Evolutionary conservation across 2,888 invertebrate genomes (phyloP).

Genomic region (Ecdyonurus torrentis): DNA sequence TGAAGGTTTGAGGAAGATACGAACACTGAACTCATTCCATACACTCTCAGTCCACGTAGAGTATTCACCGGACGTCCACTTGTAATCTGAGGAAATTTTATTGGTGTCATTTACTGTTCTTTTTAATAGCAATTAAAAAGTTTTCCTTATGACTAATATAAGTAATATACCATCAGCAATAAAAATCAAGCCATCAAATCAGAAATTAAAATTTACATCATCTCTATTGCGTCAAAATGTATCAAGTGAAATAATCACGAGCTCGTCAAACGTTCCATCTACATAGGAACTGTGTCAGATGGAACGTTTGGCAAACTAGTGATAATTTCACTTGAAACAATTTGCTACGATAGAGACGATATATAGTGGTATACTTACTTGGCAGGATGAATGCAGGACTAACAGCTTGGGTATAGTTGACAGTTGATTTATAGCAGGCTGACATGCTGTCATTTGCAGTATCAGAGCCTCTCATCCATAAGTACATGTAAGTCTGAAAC

Average conservation of each 20-base stretch:
- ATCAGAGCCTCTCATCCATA: conserved; percentile 41
- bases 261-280: too few relatives aligned
- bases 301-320: too few relatives aligned
- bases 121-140: too few relatives aligned
- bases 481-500: conserved; percentile 23
- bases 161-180: too few relatives aligned
- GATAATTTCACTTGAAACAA: too few relatives aligned
- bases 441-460: conserved; percentile 39
- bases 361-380: conserved; percentile 30
- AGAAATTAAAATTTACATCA: background rate
- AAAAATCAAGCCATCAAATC: too few relatives aligned
- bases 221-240: too few relatives aligned
- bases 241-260: too few relatives aligned
- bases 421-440: conserved; percentile 51
- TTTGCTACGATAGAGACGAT: too few relatives aligned
- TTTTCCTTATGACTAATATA: too few relatives aligned
- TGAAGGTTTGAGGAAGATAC: conserved; percentile 61
- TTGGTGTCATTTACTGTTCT: background rate
- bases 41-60: conserved; percentile 84
- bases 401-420: conserved; percentile 53
- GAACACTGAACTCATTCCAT: conserved; percentile 55
- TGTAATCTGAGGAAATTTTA: conserved; percentile 40
- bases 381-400: conserved; percentile 69
- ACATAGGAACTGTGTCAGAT: too few relatives aligned
- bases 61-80: conserved; percentile 56